Percentiles rank a stretch among this genome's conserved stretches.
phyloP scores from a whole-genome alignment of 2,797 vertebrate species.

The Sardinella longiceps region DNA sequence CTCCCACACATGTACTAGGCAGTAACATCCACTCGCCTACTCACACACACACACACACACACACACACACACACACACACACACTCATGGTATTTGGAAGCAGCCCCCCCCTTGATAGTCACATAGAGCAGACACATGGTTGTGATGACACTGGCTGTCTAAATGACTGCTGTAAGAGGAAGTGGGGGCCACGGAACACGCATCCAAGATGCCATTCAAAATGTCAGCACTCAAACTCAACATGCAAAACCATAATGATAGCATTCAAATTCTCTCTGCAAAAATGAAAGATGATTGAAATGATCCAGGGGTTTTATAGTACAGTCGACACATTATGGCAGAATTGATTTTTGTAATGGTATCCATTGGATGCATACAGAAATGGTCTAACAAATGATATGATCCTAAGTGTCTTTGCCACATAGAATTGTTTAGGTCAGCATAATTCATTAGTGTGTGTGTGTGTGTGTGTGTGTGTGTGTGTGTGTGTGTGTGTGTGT shows the following conservation, averaged over 20 bases:
- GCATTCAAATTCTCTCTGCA: background rate
- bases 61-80: background rate
- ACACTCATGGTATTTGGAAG: conserved; percentile 5
- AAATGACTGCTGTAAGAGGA: background rate
- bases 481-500: background rate
- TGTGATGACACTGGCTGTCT: background rate
- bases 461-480: too few relatives aligned
- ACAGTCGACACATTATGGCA: too few relatives aligned
- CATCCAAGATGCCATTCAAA: background rate
- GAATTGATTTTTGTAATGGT: too few relatives aligned
- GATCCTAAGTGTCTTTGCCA: background rate
- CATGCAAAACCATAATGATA: background rate
- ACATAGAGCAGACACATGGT: background rate
- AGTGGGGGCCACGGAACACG: background rate
- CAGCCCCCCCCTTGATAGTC: background rate
- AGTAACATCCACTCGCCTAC: conserved; percentile 1
- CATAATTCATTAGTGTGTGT: background rate
- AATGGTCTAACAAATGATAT: background rate
- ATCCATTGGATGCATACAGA: too few relatives aligned
- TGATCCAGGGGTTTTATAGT: background rate
- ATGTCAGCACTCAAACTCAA: background rate
- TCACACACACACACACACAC: background rate
- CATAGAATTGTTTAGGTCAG: background rate
- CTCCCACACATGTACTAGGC: background rate
- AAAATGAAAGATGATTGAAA: background rate